Conservation (phyloP, 2,113 vertebrate genomes). For the Amphiprion percula region DNA sequence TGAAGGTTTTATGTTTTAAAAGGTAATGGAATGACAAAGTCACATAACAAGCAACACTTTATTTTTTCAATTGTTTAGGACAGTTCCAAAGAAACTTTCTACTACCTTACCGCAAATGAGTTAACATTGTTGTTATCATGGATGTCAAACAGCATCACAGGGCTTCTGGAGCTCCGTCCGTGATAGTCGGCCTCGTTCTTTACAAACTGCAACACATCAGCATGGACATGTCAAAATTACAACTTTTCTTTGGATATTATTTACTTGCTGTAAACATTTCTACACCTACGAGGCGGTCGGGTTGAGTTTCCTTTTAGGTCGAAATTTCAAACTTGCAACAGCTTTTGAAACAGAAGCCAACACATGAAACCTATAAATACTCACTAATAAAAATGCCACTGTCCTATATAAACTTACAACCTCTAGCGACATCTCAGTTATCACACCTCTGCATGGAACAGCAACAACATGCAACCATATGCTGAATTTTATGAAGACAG, state of each 20-base stretch:
- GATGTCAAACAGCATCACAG: constrained; percentile 84
- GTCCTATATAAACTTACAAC: constrained; percentile 32
- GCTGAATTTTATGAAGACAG: constrained; percentile 23
- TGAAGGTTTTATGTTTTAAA: constrained; percentile 26
- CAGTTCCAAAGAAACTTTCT: neutral
- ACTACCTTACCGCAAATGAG: constrained; percentile 84
- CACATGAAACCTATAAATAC: constrained; percentile 52
- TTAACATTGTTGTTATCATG: constrained; percentile 86
- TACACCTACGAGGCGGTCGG: constrained; percentile 1
- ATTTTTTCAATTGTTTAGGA: neutral
- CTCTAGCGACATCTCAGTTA: constrained; percentile 14
- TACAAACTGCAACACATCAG: constrained; percentile 75
- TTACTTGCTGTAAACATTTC: constrained; percentile 10
- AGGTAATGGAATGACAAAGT: constrained; percentile 27
- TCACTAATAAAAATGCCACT: constrained; percentile 43
- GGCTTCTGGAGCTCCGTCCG: constrained; percentile 84
- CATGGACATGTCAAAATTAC: neutral
- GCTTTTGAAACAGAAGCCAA: constrained; percentile 32
- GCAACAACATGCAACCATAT: constrained; percentile 56
- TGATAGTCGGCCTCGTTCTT: constrained; percentile 81
- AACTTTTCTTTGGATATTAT: neutral
- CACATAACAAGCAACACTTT: constrained; percentile 6
- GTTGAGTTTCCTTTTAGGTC: constrained; percentile 2
- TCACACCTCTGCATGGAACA: constrained; percentile 36
- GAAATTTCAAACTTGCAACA: constrained; percentile 24